These are phyloP conservation scores for Helostoma temminkii DNA, from an alignment of 2,797 vertebrate species.

Conservation along the genomic window DNA sequence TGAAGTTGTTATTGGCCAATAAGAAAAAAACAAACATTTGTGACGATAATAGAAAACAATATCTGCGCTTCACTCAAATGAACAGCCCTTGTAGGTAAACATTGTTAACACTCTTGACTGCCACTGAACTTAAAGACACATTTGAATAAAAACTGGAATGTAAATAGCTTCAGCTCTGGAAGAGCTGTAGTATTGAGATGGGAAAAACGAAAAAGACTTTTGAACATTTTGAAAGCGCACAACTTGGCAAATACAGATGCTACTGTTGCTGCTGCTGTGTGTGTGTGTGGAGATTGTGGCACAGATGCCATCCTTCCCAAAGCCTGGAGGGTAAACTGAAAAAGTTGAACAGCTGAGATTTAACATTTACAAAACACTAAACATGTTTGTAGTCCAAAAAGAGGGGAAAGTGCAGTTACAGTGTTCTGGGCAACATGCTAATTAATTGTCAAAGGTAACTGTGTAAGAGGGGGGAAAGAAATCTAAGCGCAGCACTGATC, in stretches of 20 bases:
- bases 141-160: constrained; percentile 11
- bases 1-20: neutral
- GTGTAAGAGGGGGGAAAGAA: neutral
- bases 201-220: neutral
- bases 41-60: constrained; percentile 5
- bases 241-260: constrained; percentile 27
- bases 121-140: constrained; percentile 24
- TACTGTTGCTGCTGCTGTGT: neutral
- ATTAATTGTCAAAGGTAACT: neutral
- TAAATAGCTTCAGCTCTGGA: neutral
- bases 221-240: constrained; percentile 25
- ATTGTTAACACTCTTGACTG: constrained; percentile 3
- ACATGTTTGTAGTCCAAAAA: constrained; percentile 36
- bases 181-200: neutral
- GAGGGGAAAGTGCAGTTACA: constrained; percentile 26
- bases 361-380: constrained; percentile 53
- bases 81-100: constrained; percentile 60
- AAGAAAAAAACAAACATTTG: constrained; percentile 2
- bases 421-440: constrained; percentile 36
- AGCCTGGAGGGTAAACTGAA: constrained; percentile 38
- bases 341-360: constrained; percentile 47
- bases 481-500: neutral
- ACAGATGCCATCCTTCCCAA: constrained; percentile 28
- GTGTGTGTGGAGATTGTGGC: constrained; percentile 6
- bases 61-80: constrained; percentile 1